phyloP scores from a whole-genome alignment of 2,113 vertebrate genomes.

The Pterocles gutturalis region DNA sequence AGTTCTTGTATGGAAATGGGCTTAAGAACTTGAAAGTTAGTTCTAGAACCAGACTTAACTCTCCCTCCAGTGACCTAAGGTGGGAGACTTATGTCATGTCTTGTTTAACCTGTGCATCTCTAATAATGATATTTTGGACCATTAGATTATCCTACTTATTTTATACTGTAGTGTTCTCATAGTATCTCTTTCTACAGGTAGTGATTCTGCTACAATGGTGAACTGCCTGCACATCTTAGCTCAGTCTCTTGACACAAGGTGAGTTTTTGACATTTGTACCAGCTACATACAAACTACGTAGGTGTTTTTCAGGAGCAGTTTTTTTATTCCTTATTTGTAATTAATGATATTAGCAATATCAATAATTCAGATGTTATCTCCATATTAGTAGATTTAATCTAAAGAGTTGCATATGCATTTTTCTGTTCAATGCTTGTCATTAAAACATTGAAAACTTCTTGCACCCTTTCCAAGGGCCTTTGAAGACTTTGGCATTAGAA shows the following conservation, averaged over 20 bases:
- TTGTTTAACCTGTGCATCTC: background rate
- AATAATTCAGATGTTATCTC: background rate
- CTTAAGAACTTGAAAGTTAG: background rate
- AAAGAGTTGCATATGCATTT: background rate
- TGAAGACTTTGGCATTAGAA: background rate
- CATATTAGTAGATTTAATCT: background rate
- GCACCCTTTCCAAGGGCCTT: background rate
- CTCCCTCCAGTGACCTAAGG: background rate
- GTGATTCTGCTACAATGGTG: constrained; percentile 93
- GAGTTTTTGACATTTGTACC: background rate
- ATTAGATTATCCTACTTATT: background rate
- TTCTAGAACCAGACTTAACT: background rate
- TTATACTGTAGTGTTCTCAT: background rate
- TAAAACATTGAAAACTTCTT: background rate
- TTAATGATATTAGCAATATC: background rate
- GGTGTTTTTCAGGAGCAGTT: background rate
- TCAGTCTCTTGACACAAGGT: constrained; percentile 97
- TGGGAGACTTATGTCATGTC: background rate
- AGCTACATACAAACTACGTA: rapidly evolving
- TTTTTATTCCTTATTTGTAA: background rate
- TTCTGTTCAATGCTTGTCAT: background rate
- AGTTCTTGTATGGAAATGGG: background rate
- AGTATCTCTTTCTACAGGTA: constrained; percentile 78
- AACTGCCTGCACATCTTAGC: constrained; percentile 98
- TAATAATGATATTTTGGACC: background rate